Base-by-base conservation (phyloP, 2,113 vertebrate species). In the Acrocephalus arundinaceus region DNA sequence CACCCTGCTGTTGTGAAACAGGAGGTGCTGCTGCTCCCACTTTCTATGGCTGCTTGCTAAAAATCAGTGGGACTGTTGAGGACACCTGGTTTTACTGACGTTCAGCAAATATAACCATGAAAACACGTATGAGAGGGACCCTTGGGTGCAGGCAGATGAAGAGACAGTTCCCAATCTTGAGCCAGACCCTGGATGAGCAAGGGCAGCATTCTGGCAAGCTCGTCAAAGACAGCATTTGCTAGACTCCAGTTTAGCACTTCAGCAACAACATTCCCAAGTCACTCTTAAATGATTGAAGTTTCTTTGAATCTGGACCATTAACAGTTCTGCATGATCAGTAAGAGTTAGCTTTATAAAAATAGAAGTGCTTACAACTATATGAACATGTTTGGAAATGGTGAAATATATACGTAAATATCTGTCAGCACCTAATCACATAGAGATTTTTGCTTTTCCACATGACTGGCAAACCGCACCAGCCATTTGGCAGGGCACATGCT, bases 401-500 rank as follows among this genome's bases (percentile, higher is more conserved):
- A 91, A 55, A 90, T 86, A 70, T 37, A 41, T 62, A 66, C 70
- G 82, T 58, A 90, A 93, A 74, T 85, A 89, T 82, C 61, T 91
- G 78, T 85, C 89, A 93, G 16, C 16, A 15, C 21, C 63, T 95
- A 93, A 94, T 94, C 82, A 96, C 91, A 95, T 13, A 61, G 73
- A 73, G 70, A 55, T 62, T 91, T 94, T 80, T 90, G 75, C 91
- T 85, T 94, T 95, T 95, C 82, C 78, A 86, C 85, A 80, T 85
- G 85, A 80, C 59, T 95, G 92, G 63, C 52, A 51, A 91, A 90
- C 85, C 6, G 4, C 21, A 70, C 35, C 54, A 79, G 28, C 55
- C 85, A 90, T 85, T 96, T 96, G 89, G 78, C 85, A 83, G 51
- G 58, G n/a, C n/a, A 87, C 63, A 83, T 80, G 85, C 27, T 87